A percentile compares a stretch with the other conserved stretches of the same genome.
Conservation (phyloP, 2,113 vertebrate species). For the Daubentonia madagascariensis region DNA sequence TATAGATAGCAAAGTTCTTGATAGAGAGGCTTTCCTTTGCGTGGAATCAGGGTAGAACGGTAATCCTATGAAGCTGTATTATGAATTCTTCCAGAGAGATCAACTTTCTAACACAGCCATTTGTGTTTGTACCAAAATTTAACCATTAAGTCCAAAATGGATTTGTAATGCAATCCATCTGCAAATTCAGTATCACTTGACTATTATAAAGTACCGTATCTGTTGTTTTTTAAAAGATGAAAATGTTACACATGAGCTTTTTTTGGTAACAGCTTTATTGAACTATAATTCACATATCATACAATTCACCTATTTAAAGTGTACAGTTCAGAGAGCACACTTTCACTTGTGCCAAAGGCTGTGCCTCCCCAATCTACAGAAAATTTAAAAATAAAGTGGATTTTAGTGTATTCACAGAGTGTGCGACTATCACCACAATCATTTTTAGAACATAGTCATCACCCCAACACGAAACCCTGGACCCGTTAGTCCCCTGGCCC, state of each 20-base stretch:
- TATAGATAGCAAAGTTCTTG: background rate
- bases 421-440: background rate
- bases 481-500: background rate
- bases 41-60: background rate
- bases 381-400: too few relatives aligned
- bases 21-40: background rate
- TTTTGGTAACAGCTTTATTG: too few relatives aligned
- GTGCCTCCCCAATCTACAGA: too few relatives aligned
- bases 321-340: too few relatives aligned
- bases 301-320: too few relatives aligned
- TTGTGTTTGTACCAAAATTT: constrained; percentile 21
- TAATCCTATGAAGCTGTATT: background rate
- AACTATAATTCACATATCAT: too few relatives aligned
- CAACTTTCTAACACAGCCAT: background rate
- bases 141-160: background rate
- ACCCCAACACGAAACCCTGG: background rate
- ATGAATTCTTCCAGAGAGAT: too few relatives aligned
- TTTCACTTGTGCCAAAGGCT: too few relatives aligned
- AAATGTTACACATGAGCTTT: too few relatives aligned
- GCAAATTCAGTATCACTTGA: background rate
- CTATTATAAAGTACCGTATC: background rate
- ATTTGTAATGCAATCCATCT: background rate
- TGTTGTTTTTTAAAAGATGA: background rate
- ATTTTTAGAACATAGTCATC: background rate
- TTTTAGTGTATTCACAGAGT: background rate